A percentile compares a stretch with the other conserved stretches of the same genome.
phyloP scores from a whole-genome alignment of 2,888 invertebrate species.

The Drosophila paranaensis region DNA sequence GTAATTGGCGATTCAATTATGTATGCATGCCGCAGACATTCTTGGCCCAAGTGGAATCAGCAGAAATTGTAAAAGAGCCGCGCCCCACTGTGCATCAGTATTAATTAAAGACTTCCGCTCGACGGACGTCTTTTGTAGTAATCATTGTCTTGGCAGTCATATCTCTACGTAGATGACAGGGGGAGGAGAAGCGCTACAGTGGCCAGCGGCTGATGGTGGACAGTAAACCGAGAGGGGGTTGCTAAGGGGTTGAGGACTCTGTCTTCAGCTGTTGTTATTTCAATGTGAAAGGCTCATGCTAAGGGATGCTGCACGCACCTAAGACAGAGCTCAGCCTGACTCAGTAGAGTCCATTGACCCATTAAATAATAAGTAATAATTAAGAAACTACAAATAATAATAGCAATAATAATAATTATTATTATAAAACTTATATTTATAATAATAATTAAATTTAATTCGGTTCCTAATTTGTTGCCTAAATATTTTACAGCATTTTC shows the following conservation, averaged over 20 bases:
- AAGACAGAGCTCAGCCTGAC: not conserved
- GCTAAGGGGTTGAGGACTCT: not conserved
- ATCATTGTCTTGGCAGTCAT: conserved; percentile 55
- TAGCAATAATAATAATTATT: not conserved
- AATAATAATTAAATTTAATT: not conserved
- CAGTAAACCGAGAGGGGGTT: conserved; percentile 18
- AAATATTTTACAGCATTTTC: not conserved
- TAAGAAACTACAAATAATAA: too few relatives aligned
- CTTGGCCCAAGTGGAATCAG: conserved; percentile 11
- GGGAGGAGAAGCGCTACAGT: not conserved
- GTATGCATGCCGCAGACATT: conserved; percentile 45
- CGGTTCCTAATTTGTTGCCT: not conserved
- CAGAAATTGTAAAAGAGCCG: conserved; percentile 37
- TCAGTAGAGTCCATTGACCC: conserved; percentile 3
- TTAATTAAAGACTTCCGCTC: conserved; percentile 80
- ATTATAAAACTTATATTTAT: too few relatives aligned
- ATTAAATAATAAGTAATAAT: not conserved
- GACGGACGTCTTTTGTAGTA: conserved; percentile 66
- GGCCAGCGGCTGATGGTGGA: conserved; percentile 14
- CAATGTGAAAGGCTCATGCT: not conserved
- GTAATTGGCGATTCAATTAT: conserved; percentile 74
- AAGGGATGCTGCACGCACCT: conserved; percentile 24
- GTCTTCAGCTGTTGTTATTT: conserved; percentile 6
- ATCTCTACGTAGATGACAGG: not conserved
- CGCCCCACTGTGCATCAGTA: conserved; percentile 42